Evolutionary conservation across 1,140 invertebrate genomes (phyloP).

Genomic region (Leptopilina boulardi): DNA sequence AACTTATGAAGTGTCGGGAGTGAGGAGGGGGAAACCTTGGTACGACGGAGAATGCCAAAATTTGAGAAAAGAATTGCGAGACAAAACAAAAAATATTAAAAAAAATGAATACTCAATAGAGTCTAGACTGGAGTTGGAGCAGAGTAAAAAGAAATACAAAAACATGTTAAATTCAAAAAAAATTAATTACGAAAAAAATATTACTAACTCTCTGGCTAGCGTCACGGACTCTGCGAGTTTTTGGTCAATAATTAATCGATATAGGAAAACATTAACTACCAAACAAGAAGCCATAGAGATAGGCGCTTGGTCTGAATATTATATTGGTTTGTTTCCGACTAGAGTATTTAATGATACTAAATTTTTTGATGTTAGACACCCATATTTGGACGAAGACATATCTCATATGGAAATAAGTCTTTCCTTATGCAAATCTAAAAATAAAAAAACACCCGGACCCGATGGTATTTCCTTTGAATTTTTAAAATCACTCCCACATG

Average conservation of each 20-base stretch:
- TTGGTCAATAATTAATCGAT: background rate
- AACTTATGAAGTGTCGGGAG: background rate
- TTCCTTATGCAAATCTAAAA: background rate
- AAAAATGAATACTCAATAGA: background rate
- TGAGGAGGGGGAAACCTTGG: slow-evolving; percentile 11
- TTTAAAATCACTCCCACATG: background rate
- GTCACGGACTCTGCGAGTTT: background rate
- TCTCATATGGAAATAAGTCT: background rate
- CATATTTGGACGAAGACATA: background rate
- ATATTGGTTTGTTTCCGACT: background rate
- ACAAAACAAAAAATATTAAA: background rate
- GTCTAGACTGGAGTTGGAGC: background rate
- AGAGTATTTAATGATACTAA: background rate
- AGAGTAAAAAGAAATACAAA: background rate
- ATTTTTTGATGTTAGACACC: background rate
- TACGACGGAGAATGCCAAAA: background rate
- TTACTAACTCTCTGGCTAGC: background rate
- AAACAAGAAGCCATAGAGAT: background rate
- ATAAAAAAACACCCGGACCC: background rate
- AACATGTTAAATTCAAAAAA: background rate
- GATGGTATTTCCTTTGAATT: background rate
- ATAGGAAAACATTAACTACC: background rate
- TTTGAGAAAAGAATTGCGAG: background rate
- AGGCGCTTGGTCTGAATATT: background rate
- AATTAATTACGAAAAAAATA: background rate